Evolutionary conservation across 2,113 vertebrate species (phyloP), one percentile per base, ranked within the genome.

Genomic region (Galeopterus variegatus): DNA sequence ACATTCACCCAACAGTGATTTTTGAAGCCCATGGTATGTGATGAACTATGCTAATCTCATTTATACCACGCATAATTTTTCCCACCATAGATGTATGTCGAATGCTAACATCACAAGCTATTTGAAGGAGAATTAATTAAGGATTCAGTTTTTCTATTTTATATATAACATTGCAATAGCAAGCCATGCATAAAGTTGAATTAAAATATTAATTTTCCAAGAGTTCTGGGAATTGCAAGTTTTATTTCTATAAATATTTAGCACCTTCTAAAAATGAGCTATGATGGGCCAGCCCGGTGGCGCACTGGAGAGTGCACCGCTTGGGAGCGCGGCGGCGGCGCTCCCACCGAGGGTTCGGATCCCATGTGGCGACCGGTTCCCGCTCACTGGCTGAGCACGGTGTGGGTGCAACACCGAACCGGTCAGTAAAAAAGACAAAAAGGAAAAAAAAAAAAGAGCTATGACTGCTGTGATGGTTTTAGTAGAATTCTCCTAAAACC

Each of bases 161-260:
- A 28, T 36, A 90, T 86, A 26, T 90, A 93, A 92, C 23, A 67
- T 5, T 70, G 36, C 24, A 87, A 76, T 48, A 80, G 75, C 85
- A 95, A 95, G 33, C 80, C 73, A 76, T 93, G 73, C 73, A 96
- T 83, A 96, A 93, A 89, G 79, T 52, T 86, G 62, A 97, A 91
- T 96, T 95, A 97, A 97, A 96, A 93, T 60, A 94, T 79, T 94
- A 94, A 95, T 95, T 97, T 97, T 91, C 88, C 45, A 80, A 83
- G 88, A 93, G 77, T 83, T 92, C 89, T 94, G 70, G 70, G 83
- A 96, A 64, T 92, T 89, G 18, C 56, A 77, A 90, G 72, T 83
- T 94, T 95, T 95, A 92, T 87, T 96, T 93, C 73, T 76, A 45
- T 41, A 80, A 75, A 85, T 95, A 83, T 94, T 93, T 93, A 97